phyloP scores from a whole-genome alignment of 1,140 invertebrate genomes.

The Conus ventricosus region DNA sequence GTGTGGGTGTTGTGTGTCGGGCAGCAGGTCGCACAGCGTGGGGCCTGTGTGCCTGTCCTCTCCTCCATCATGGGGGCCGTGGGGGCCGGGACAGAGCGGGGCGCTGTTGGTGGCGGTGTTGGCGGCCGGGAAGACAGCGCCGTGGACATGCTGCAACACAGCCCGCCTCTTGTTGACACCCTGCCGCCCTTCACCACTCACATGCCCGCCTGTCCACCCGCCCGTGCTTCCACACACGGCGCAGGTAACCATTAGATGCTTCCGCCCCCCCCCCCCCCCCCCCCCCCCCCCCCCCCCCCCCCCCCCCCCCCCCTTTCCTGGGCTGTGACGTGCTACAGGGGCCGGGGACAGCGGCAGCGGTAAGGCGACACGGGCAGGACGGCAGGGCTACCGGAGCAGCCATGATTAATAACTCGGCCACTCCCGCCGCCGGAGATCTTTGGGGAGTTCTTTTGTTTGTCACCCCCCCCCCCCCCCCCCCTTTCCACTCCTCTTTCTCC shows the following conservation, averaged over 20 bases:
- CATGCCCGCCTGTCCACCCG: background rate
- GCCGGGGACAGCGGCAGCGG: background rate
- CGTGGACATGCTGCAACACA: background rate
- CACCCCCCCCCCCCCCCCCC: too few species aligned
- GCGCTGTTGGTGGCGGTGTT: background rate
- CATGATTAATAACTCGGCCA: background rate
- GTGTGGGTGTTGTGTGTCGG: too few species aligned
- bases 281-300: background rate
- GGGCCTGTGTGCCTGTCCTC: background rate
- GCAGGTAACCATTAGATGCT: conserved; percentile 2
- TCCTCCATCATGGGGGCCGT: background rate
- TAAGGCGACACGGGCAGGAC: background rate
- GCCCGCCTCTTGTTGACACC: background rate
- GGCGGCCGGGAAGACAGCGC: background rate
- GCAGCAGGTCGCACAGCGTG: too few species aligned
- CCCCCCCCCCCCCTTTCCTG: background rate
- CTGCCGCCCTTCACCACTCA: background rate
- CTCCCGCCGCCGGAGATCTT: background rate
- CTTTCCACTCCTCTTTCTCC: background rate
- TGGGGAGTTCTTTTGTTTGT: background rate
- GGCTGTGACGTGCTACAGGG: background rate
- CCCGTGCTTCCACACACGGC: background rate
- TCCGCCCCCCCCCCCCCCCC: background rate
- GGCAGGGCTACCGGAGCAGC: background rate
- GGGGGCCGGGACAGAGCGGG: background rate